A percentile compares a stretch with the other conserved stretches of the same genome.
Conservation (phyloP, 2,888 invertebrate genomes). For the Halocaridina rubra region DNA sequence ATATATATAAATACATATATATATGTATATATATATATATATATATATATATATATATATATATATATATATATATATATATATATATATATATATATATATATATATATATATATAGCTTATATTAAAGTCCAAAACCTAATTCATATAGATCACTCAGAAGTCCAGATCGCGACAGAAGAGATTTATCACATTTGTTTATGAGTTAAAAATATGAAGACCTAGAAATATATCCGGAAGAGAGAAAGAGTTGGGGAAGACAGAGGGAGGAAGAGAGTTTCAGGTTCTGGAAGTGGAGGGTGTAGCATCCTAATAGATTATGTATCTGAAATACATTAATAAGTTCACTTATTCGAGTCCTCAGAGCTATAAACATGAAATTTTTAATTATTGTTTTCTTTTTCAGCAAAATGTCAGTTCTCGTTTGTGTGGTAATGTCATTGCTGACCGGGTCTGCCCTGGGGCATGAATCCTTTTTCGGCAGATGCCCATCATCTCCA, state of each 20-base stretch:
- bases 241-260: too few relatives aligned
- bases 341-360: too few relatives aligned
- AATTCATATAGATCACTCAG: neutral
- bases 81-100: slow-evolving; percentile 16
- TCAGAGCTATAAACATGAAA: too few relatives aligned
- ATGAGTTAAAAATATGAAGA: too few relatives aligned
- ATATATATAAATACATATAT: neutral
- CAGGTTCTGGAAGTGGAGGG: too few relatives aligned
- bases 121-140: neutral
- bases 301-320: too few relatives aligned
- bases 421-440: neutral
- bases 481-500: neutral
- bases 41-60: slow-evolving; percentile 19
- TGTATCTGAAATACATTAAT: too few relatives aligned
- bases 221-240: too few relatives aligned
- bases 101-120: neutral
- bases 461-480: neutral
- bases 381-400: too few relatives aligned
- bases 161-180: neutral
- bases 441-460: neutral
- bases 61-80: slow-evolving; percentile 28
- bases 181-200: too few relatives aligned
- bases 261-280: too few relatives aligned
- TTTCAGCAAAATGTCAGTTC: neutral
- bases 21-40: slow-evolving; percentile 11